A percentile compares a stretch with the other conserved stretches of the same genome.
These are phyloP conservation scores for Zaprionus inermis DNA, from an alignment of 1,140 invertebrate genomes.

Conservation along the genomic window DNA sequence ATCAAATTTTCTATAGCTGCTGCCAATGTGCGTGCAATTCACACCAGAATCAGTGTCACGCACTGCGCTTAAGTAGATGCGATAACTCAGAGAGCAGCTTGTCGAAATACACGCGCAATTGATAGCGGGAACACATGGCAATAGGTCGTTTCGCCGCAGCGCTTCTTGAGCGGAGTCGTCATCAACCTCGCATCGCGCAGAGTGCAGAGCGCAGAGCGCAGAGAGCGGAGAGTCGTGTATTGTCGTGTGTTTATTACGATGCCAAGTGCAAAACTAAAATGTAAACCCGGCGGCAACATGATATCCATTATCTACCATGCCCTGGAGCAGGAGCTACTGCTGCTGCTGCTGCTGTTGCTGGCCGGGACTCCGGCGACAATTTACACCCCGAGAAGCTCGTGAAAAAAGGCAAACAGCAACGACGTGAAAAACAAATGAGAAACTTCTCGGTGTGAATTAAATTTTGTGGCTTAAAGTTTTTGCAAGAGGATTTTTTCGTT, in stretches of 20 bases:
- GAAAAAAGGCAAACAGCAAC: constrained; percentile 12
- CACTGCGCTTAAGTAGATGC: not conserved
- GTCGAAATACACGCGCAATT: not conserved
- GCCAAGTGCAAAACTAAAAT: constrained; percentile 77
- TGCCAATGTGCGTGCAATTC: not conserved
- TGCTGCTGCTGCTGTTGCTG: not conserved
- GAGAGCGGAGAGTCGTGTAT: constrained; percentile 48
- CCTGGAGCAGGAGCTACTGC: constrained; percentile 8
- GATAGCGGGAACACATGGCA: not conserved
- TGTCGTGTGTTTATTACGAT: constrained; percentile 75
- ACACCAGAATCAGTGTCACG: not conserved
- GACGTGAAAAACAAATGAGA: constrained; percentile 15
- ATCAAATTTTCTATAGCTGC: not conserved
- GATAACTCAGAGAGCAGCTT: not conserved
- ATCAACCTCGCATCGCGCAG: not conserved
- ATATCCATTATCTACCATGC: constrained; percentile 68
- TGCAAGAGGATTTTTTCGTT: constrained; percentile 19
- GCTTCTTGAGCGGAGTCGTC: not conserved
- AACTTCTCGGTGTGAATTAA: constrained; percentile 58
- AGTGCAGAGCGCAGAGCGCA: not conserved
- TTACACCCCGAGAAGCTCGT: constrained; percentile 15
- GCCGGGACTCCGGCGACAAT: constrained; percentile 34
- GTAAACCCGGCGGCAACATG: constrained; percentile 69
- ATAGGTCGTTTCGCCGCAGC: not conserved
- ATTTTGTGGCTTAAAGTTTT: constrained; percentile 71